Percentiles rank a stretch among this genome's conserved stretches.
Evolutionary conservation across 2,797 vertebrate genomes (phyloP).

Genomic region (Dendrocincla fuliginosa): DNA sequence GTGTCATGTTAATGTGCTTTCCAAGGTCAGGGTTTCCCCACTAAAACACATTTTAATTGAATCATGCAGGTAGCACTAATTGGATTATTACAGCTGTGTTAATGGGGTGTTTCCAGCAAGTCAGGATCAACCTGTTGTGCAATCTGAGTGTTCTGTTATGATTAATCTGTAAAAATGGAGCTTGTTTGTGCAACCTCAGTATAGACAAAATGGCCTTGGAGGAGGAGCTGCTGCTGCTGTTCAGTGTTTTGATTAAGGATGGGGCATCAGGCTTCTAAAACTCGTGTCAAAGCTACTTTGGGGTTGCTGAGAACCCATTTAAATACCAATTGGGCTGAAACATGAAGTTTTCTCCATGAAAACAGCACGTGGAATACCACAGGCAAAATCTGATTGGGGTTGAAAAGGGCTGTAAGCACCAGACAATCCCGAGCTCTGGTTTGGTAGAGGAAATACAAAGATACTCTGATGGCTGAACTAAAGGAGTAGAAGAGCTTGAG

Average conservation of each 20-base stretch:
- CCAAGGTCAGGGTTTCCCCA: not conserved
- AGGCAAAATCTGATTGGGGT: not conserved
- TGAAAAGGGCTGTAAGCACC: not conserved
- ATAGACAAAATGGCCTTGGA: not conserved
- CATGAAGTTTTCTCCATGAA: not conserved
- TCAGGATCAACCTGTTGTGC: slow-evolving; percentile 22
- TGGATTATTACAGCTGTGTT: slow-evolving; percentile 9
- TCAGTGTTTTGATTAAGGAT: not conserved
- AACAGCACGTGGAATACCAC: not conserved
- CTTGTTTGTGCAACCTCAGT: not conserved
- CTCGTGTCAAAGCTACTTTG: not conserved
- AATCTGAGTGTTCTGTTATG: not conserved
- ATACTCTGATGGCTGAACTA: not conserved
- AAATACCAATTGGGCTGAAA: not conserved
- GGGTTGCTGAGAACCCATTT: not conserved
- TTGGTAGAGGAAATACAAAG: not conserved
- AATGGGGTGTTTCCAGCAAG: not conserved
- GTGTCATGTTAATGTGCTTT: not conserved
- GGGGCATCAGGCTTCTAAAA: not conserved
- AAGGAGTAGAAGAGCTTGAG: not conserved
- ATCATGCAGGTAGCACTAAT: not conserved
- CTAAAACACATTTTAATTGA: not conserved
- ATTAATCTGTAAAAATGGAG: not conserved
- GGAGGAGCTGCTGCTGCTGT: not conserved
- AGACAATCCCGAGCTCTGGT: not conserved